These are phyloP conservation scores for Zosterops lateralis DNA, from an alignment of 2,113 vertebrate species.

Conservation along the genomic window DNA sequence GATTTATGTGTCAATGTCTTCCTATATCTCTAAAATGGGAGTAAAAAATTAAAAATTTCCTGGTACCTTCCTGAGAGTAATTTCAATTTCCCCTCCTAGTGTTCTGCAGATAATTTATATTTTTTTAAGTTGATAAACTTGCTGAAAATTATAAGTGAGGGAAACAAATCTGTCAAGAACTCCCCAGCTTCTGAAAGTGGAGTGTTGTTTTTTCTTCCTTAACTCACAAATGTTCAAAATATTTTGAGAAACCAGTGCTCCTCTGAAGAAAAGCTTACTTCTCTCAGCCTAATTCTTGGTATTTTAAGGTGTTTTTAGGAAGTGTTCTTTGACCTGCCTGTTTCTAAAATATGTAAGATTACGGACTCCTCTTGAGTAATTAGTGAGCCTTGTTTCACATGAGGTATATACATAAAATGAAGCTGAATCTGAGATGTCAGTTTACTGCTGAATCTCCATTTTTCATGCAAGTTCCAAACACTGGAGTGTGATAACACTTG, in stretches of 20 bases:
- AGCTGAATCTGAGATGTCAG: background rate
- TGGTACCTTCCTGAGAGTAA: background rate
- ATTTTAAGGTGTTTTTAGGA: background rate
- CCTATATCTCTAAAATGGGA: background rate
- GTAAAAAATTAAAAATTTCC: background rate
- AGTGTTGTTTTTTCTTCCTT: background rate
- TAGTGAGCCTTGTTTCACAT: background rate
- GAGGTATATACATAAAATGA: background rate
- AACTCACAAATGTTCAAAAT: background rate
- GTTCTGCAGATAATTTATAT: background rate
- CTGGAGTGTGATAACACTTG: background rate
- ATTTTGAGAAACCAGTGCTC: background rate
- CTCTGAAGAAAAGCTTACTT: background rate
- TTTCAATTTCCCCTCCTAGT: background rate
- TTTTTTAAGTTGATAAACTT: background rate
- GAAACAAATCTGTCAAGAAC: background rate
- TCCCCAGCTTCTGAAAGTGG: background rate
- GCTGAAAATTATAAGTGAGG: background rate
- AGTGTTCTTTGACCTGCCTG: background rate
- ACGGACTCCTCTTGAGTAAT: background rate
- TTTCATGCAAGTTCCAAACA: background rate
- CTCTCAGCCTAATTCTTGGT: background rate
- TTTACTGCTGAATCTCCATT: background rate
- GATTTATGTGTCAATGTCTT: background rate
- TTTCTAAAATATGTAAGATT: background rate